Conservation (phyloP, 2,113 vertebrate genomes). For the Steatornis caripensis region DNA sequence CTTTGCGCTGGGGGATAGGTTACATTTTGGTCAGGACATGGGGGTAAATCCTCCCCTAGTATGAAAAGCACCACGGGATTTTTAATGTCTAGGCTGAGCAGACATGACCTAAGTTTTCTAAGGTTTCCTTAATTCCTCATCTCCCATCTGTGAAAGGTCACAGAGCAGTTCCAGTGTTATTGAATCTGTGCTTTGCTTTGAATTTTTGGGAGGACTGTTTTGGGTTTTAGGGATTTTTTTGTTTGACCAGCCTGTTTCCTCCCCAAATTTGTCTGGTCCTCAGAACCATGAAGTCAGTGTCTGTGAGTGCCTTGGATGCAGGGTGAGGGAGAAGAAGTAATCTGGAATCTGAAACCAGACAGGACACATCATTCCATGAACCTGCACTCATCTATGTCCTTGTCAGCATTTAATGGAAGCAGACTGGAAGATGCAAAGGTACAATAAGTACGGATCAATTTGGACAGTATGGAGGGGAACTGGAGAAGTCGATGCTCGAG, state of each 20-base stretch:
- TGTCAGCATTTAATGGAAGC: not conserved
- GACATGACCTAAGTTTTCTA: slow-evolving; percentile 47
- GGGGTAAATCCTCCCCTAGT: not conserved
- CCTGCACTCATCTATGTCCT: not conserved
- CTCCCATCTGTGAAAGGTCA: slow-evolving; percentile 28
- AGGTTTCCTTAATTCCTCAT: not conserved
- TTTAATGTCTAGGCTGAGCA: slow-evolving; percentile 6
- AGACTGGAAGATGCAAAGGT: not conserved
- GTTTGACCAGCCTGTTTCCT: not conserved
- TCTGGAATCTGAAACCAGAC: not conserved
- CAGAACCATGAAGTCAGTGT: not conserved
- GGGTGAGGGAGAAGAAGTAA: not conserved
- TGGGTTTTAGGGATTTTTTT: not conserved
- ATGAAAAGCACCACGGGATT: not conserved
- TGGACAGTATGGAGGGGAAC: not conserved
- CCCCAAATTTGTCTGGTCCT: not conserved
- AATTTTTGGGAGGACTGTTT: not conserved
- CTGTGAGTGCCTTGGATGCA: not conserved
- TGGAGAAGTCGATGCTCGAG: not conserved
- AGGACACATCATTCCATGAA: not conserved
- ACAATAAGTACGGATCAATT: not conserved
- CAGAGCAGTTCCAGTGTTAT: not conserved
- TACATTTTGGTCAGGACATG: not conserved
- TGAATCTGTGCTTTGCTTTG: not conserved
- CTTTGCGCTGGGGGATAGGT: not conserved